Conservation (phyloP, 2,797 vertebrate species). For the Crenichthys baileyi region DNA sequence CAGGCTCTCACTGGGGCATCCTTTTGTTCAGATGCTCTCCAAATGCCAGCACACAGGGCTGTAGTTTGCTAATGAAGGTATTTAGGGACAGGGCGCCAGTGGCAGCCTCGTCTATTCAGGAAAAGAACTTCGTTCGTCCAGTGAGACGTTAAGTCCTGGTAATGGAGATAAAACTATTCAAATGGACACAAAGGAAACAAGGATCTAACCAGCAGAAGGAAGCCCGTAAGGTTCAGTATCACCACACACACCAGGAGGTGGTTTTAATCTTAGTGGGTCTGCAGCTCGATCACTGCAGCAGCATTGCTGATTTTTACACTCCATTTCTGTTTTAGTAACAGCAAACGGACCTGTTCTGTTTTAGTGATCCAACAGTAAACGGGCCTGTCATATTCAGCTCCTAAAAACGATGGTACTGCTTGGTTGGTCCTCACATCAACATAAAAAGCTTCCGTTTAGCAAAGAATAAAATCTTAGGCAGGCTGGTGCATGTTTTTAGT, state of each 20-base stretch:
- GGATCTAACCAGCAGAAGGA: conserved; percentile 46
- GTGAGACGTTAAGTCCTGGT: conserved; percentile 50
- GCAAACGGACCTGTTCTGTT: too few relatives aligned
- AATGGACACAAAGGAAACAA: conserved; percentile 54
- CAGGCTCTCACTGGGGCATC: conserved; percentile 61
- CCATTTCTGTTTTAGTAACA: too few relatives aligned
- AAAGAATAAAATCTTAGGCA: neutral
- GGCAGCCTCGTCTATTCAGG: conserved; percentile 43
- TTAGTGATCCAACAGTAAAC: too few relatives aligned
- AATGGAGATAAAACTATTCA: conserved; percentile 61
- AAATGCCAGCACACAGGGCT: conserved; percentile 15
- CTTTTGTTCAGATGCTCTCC: conserved; percentile 60
- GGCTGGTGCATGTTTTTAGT: too few relatives aligned
- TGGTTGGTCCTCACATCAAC: neutral
- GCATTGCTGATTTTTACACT: too few relatives aligned
- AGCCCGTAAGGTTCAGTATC: conserved; percentile 29
- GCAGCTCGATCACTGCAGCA: neutral
- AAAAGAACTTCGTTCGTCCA: conserved; percentile 59
- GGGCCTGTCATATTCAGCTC: neutral
- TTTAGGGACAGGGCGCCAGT: conserved; percentile 54
- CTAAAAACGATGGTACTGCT: neutral
- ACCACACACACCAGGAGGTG: neutral
- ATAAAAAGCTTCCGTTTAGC: neutral
- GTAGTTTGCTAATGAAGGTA: conserved; percentile 67
- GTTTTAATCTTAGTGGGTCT: neutral